Percentiles rank a stretch among this genome's conserved stretches.
phyloP scores from a whole-genome alignment of 2,797 vertebrate genomes.

The Sarcophilus harrisii region DNA sequence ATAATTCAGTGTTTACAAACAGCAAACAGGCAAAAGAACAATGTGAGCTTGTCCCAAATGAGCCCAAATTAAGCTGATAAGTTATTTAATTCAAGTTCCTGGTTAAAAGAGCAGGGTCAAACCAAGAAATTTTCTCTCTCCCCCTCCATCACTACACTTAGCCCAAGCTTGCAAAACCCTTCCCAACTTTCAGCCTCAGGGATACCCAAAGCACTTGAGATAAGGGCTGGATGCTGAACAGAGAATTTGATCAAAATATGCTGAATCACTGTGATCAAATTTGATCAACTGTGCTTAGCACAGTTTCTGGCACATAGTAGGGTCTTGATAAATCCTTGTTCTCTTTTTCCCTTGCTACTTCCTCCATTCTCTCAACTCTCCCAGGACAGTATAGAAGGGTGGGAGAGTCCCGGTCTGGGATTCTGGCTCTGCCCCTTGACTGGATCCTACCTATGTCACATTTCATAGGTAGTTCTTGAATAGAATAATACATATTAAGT shows the following conservation, averaged over 20 bases:
- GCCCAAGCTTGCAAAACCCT: neutral
- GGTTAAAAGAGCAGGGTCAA: neutral
- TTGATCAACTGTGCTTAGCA: neutral
- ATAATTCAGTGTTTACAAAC: neutral
- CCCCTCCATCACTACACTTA: neutral
- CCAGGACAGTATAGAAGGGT: fast-evolving
- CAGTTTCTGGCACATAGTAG: neutral
- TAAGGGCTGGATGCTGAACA: neutral
- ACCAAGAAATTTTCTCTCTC: neutral
- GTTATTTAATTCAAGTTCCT: neutral
- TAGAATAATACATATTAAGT: neutral
- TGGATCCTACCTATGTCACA: neutral
- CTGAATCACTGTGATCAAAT: too few species aligned
- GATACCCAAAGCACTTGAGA: neutral
- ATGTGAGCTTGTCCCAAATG: conserved; percentile 36
- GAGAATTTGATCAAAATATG: neutral
- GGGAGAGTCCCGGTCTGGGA: neutral
- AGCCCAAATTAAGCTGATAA: conserved; percentile 23
- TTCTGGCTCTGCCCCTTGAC: neutral
- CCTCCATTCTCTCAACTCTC: neutral
- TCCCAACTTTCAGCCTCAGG: neutral
- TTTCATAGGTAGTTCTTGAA: neutral
- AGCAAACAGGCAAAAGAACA: conserved; percentile 19
- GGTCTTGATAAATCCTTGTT: too few species aligned
- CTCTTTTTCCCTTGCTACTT: neutral